Evolutionary conservation across 2,113 vertebrate species (phyloP).

Genomic region (Etheostoma spectabile): DNA sequence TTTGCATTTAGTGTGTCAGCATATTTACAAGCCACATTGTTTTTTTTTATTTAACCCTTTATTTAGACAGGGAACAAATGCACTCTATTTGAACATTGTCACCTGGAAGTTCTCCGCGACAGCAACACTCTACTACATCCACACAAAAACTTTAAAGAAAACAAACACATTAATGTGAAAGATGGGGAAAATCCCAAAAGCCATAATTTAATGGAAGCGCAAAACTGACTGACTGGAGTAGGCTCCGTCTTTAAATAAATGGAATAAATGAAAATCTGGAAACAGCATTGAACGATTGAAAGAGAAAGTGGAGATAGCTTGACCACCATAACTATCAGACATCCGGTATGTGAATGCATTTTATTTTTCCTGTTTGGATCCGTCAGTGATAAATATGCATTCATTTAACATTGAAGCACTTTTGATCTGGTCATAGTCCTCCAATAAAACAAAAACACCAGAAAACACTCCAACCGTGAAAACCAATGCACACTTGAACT

Average conservation of each 20-base stretch:
- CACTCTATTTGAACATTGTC: too few species aligned
- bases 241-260: not conserved
- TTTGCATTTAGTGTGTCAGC: too few species aligned
- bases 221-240: not conserved
- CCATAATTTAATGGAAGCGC: not conserved
- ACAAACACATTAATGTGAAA: too few species aligned
- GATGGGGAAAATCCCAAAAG: too few species aligned
- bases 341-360: not conserved
- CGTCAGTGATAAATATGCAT: constrained; percentile 19
- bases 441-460: not conserved
- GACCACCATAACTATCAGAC: not conserved
- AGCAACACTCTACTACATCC: too few species aligned
- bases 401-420: constrained; percentile 15
- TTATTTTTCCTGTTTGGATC: constrained; percentile 18
- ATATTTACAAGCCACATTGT: too few species aligned
- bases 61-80: too few species aligned
- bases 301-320: not conserved
- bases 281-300: not conserved
- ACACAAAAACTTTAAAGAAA: too few species aligned
- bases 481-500: constrained; percentile 37
- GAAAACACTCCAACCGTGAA: constrained; percentile 7
- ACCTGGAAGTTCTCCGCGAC: too few species aligned
- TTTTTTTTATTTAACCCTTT: too few species aligned
- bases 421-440: not conserved
- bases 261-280: not conserved